These are phyloP conservation scores for Pterostichus madidus DNA, from an alignment of 2,888 invertebrate genomes.

Conservation along the genomic window DNA sequence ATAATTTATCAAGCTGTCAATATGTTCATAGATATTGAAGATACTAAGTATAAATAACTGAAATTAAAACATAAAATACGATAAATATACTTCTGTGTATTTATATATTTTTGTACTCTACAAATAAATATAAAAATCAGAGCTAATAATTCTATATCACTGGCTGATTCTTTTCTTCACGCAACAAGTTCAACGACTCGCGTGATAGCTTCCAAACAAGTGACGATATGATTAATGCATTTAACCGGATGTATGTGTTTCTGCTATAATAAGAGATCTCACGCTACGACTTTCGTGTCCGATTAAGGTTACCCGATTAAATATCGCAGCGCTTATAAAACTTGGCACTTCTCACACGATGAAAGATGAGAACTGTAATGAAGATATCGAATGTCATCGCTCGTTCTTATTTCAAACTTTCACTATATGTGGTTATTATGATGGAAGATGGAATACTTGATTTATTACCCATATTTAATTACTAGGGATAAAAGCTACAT, in stretches of 20 bases:
- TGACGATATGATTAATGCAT: constrained; percentile 65
- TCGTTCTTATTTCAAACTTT: constrained; percentile 19
- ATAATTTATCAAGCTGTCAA: too few relatives aligned
- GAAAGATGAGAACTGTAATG: constrained; percentile 26
- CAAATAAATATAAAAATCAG: neutral
- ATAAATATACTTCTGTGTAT: neutral
- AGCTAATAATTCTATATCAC: constrained; percentile 14
- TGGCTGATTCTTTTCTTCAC: constrained; percentile 22
- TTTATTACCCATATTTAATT: neutral
- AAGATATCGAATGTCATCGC: constrained; percentile 16
- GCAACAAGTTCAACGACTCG: constrained; percentile 63
- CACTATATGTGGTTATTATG: constrained; percentile 15
- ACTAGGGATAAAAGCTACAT: too few relatives aligned
- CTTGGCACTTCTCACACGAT: constrained; percentile 31
- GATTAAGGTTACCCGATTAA: constrained; percentile 50
- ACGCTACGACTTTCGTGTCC: constrained; percentile 53
- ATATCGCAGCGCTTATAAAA: constrained; percentile 34
- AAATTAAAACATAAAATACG: neutral
- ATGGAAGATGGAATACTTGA: constrained; percentile 8
- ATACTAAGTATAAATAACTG: too few relatives aligned
- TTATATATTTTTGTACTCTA: neutral
- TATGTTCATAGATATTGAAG: too few relatives aligned
- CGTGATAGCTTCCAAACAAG: constrained; percentile 55
- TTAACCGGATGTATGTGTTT: constrained; percentile 61
- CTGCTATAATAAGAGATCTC: constrained; percentile 58